These are phyloP conservation scores for Philonicus albiceps DNA, from an alignment of 2,888 invertebrate species.

Conservation along the genomic window DNA sequence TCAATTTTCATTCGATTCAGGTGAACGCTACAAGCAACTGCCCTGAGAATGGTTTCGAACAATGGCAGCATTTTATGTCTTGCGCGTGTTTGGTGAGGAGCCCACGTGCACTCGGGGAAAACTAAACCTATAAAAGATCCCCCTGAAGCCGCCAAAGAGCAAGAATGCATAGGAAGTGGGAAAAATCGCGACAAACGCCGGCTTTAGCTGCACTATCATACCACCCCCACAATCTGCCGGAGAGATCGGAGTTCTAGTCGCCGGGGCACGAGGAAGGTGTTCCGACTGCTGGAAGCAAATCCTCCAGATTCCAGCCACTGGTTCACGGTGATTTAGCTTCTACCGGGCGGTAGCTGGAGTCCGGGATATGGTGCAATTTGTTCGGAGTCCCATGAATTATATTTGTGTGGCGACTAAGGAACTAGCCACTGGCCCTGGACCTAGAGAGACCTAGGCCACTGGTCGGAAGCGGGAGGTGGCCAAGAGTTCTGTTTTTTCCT, in stretches of 20 bases:
- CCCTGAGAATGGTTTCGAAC: neutral
- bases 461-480: neutral
- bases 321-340: neutral
- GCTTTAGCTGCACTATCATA: neutral
- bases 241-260: neutral
- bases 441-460: neutral
- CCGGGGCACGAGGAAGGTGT: neutral
- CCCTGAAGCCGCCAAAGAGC: neutral
- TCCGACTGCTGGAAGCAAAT: neutral
- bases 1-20: conserved; percentile 7
- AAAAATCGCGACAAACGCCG: conserved; percentile 12
- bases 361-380: neutral
- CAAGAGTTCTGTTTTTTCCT: neutral
- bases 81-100: neutral
- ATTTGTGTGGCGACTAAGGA: neutral
- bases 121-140: neutral
- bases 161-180: neutral
- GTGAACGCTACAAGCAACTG: neutral
- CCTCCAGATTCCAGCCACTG: neutral
- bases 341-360: neutral
- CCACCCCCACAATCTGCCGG: neutral
- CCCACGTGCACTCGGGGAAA: neutral
- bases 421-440: neutral
- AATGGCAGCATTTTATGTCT: neutral
- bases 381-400: neutral